Base-by-base conservation (phyloP, 2,797 vertebrate species). In the Phrynocephalus forsythii region DNA sequence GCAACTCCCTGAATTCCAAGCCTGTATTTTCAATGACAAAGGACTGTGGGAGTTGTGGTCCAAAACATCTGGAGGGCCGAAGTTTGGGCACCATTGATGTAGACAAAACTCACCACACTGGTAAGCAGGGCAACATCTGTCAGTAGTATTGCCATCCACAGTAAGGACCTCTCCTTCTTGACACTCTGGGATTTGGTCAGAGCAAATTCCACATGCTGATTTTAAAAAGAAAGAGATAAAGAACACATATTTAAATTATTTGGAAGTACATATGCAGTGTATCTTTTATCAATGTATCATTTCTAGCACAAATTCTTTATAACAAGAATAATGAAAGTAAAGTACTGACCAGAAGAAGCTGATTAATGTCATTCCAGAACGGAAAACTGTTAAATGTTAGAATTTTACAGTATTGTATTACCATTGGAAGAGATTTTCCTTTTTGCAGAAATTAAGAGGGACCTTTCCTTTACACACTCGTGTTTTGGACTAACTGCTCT, bases 61-160 rank as follows among this genome's bases (percentile, higher is more conserved):
- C 38, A 44, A 44, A 44, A 44, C 38, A 44, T 44, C 38, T 44
- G 38, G 38, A 44, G 38, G 38, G 38, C 38, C 38, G 3, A 44
- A 44, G 38, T 44, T 44, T 44, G 38, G 38, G 38, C 38, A 44
- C 38, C 38, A 44, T 44, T 44, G 38, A 44, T 44, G 38, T 44
- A 63, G 60, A 20, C 60, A 18, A 20, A 88, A 96, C 98, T 98
- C 92, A 99, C 99, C 96, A 82, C 99, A 99, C 22, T 97, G 97
- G 92, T 99, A 99, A 48, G 93, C 81, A 30, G 98, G 98, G 86
- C 99, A 99, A 96, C 99, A 99, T 83, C 95, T 97, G 67, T 98
- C 98, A 0, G 98, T 98, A 84, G 95, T 97, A 85, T 97, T 99
- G 63, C 94, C 82, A 90, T 97, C 97, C 83, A 99, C 98, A 0